Conservation (phyloP, 2,888 invertebrate species). For the Tenodera sinensis region DNA sequence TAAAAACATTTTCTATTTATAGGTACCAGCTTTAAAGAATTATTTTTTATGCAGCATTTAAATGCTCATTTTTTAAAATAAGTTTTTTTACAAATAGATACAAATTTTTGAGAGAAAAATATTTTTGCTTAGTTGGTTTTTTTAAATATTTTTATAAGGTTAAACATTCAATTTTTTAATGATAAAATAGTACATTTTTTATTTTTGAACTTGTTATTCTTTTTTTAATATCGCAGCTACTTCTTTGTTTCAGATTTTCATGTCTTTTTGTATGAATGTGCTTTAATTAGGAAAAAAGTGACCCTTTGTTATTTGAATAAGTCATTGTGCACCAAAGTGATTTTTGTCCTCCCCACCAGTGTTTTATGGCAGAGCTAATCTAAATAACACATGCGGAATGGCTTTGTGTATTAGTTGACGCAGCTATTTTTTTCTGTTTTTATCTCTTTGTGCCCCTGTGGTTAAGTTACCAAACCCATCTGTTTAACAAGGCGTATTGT, state of each 20-base stretch:
- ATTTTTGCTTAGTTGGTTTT: neutral
- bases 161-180: neutral
- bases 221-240: neutral
- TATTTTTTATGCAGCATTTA: neutral
- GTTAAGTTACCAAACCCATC: neutral
- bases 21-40: too few relatives aligned
- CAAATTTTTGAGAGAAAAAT: neutral
- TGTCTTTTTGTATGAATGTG: neutral
- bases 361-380: neutral
- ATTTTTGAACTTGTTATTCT: neutral
- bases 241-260: neutral
- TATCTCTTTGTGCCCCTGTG: neutral
- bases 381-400: neutral
- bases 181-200: neutral
- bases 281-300: neutral
- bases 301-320: neutral
- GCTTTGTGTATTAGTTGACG: neutral
- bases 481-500: neutral
- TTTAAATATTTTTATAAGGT: neutral
- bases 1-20: too few relatives aligned
- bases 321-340: neutral
- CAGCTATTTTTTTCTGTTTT: neutral
- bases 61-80: neutral
- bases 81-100: neutral
- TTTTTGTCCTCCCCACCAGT: neutral